Conservation (phyloP, 2,113 vertebrate genomes). For the Fulmarus glacialis region DNA sequence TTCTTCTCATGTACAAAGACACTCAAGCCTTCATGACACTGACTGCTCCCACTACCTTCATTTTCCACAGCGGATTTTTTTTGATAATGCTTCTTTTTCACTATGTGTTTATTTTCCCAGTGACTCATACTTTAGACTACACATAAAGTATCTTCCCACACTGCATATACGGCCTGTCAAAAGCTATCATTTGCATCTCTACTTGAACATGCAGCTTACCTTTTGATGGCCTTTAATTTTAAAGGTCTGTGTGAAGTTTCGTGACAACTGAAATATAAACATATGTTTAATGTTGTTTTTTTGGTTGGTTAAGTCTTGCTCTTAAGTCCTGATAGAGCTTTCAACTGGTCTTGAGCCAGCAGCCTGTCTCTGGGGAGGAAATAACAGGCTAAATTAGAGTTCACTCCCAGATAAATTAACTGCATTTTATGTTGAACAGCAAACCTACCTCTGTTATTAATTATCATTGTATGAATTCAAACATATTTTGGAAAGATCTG, state of each 20-base stretch:
- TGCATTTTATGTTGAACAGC: not conserved
- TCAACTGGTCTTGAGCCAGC: not conserved
- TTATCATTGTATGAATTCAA: not conserved
- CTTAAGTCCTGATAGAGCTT: not conserved
- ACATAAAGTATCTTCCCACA: not conserved
- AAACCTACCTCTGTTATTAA: not conserved
- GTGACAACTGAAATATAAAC: not conserved
- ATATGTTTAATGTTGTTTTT: not conserved
- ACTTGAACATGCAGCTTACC: not conserved
- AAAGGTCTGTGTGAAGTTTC: not conserved
- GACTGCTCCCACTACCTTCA: not conserved
- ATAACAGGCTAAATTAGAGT: not conserved
- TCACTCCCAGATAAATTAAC: not conserved
- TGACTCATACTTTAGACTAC: not conserved
- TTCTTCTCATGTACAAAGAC: not conserved
- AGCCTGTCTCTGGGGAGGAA: not conserved
- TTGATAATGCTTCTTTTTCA: not conserved
- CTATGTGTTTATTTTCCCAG: not conserved
- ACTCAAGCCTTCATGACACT: not conserved
- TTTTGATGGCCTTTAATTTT: conserved; percentile 29
- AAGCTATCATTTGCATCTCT: not conserved
- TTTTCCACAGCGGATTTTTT: not conserved
- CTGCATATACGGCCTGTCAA: not conserved
- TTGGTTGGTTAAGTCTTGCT: not conserved
- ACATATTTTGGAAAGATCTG: not conserved